Base-by-base conservation (phyloP, 2,888 invertebrate genomes). In the Leptodirus hochenwartii region DNA sequence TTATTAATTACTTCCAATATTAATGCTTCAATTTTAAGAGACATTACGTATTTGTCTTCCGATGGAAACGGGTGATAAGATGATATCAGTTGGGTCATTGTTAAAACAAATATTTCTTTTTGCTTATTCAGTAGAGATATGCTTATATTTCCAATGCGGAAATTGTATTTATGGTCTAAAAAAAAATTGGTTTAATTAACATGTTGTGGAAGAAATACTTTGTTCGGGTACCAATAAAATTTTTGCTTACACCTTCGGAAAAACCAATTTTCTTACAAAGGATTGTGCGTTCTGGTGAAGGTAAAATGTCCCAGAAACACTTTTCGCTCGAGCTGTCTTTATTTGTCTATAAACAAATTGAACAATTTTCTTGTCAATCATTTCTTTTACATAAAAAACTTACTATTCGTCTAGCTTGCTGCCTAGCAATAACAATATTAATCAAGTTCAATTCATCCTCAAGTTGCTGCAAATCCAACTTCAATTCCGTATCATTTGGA, bases 401-500 rank as follows among this genome's bases (percentile, higher is more conserved):
- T 17, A 27, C 13, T 13, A 17, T 27, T 17, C 12, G 16, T 48
- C 78, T 76, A 4, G 82, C 80, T 37, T 81, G 74, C 46, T 79
- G 78, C 37, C 81, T 62, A 0, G 81, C 82, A 34, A 81, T 69
- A 2, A 81, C 67, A 14, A 84, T 74, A 32, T 77, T 77, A 27
- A 75, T 57, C 23, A 82, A 69, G 28, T 72, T 69, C 35, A 84
- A 56, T 34, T 61, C 64, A 39, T 81, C 80, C 51, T 84, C 82
- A 34, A 75, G 67, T 43, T 74, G 69, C 51, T 75, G 74, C 32
- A 81, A 51, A 46, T 79, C 77, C 35, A 75, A 43, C 49, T 73
- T 75, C 33, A 78, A 52, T 46, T 78, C 76, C 1, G 74, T 73
- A 41, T 79, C 74, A 33, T 75, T 72, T 0, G 77, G 77, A 44